These are phyloP conservation scores for Lineus longissimus DNA, from an alignment of 1,140 invertebrate genomes.

Conservation along the genomic window DNA sequence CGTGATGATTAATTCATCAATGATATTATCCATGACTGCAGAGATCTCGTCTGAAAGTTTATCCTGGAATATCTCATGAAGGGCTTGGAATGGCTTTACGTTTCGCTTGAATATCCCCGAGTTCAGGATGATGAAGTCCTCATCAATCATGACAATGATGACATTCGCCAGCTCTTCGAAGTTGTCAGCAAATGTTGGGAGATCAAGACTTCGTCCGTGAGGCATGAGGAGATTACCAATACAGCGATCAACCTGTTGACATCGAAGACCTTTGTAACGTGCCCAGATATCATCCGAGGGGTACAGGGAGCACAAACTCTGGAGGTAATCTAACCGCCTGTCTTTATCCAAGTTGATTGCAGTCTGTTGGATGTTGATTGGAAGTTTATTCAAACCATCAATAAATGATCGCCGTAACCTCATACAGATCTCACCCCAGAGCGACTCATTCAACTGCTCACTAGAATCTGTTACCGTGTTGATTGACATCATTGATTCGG, in stretches of 20 bases:
- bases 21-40: slow-evolving; percentile 34
- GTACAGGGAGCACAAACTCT: slow-evolving; percentile 35
- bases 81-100: slow-evolving; percentile 30
- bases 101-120: slow-evolving; percentile 39
- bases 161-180: slow-evolving; percentile 33
- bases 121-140: slow-evolving; percentile 44
- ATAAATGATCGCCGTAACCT: slow-evolving; percentile 29
- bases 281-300: slow-evolving; percentile 35
- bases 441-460: slow-evolving; percentile 31
- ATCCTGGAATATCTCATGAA: slow-evolving; percentile 45
- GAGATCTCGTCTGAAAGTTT: slow-evolving; percentile 48
- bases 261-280: slow-evolving; percentile 23
- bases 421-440: slow-evolving; percentile 30
- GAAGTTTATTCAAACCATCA: slow-evolving; percentile 31
- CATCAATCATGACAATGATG: slow-evolving; percentile 44
- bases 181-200: slow-evolving; percentile 35
- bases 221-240: slow-evolving; percentile 34
- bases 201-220: slow-evolving; percentile 31
- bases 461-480: slow-evolving; percentile 36
- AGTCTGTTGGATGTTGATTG: slow-evolving; percentile 17
- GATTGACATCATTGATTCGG: slow-evolving; percentile 36
- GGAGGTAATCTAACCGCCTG: slow-evolving; percentile 34
- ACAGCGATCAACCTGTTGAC: slow-evolving; percentile 37
- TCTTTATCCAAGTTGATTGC: slow-evolving; percentile 25
- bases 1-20: neutral